phyloP scores from a whole-genome alignment of 2,797 vertebrate species.

The Morelia viridis region DNA sequence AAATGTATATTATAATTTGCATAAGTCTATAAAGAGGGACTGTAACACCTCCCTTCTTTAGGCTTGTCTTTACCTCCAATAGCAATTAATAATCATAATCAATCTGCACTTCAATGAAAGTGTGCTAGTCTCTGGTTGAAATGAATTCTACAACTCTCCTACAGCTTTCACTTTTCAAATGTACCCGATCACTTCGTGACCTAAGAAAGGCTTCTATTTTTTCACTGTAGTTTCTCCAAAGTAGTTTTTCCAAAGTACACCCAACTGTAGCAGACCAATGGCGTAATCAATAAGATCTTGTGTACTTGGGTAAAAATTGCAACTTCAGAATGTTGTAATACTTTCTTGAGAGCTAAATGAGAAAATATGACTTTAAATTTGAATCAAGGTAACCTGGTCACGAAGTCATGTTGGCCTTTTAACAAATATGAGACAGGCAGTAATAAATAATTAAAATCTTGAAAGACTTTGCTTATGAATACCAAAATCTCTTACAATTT shows the following conservation, averaged over 20 bases:
- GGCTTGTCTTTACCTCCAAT: background rate
- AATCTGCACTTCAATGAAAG: background rate
- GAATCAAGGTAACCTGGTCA: background rate
- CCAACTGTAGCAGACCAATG: background rate
- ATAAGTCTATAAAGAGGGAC: background rate
- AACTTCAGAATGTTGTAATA: background rate
- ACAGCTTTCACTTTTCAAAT: background rate
- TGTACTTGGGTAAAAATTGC: background rate
- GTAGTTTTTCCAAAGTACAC: background rate
- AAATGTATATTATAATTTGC: background rate
- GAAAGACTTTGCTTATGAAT: background rate
- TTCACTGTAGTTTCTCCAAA: background rate
- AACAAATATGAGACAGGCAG: background rate
- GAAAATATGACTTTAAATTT: background rate
- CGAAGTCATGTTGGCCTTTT: background rate
- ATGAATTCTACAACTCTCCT: background rate
- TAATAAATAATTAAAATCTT: background rate
- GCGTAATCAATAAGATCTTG: background rate
- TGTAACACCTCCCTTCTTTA: background rate
- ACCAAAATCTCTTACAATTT: background rate
- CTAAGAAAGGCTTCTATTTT: background rate
- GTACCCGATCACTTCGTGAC: background rate
- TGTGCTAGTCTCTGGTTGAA: background rate
- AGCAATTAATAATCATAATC: background rate
- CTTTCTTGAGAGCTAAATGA: background rate